Percentiles rank a stretch among this genome's conserved stretches.
phyloP scores from a whole-genome alignment of 2,888 invertebrate genomes.

The Thereva nobilitata region DNA sequence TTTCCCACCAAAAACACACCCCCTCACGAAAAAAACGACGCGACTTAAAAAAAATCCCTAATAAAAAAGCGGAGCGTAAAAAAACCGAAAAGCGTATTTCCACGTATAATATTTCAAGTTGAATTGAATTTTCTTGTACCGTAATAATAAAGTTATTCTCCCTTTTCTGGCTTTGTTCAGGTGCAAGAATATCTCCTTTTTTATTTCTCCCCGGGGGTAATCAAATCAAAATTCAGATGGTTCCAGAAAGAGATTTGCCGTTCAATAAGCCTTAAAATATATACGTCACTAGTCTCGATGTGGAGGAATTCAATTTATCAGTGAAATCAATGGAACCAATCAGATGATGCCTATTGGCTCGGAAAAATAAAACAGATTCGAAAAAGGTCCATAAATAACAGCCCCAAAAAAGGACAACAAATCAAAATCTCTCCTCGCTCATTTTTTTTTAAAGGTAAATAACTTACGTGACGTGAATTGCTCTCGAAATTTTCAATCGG shows the following conservation, averaged over 20 bases:
- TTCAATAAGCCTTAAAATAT: conserved; percentile 12
- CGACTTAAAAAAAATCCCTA: no score
- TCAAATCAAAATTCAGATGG: no score
- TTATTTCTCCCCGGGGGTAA: no score
- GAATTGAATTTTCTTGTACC: no score
- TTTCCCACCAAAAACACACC: no score
- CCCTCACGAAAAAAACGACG: no score
- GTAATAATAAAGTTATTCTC: no score
- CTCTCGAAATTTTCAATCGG: not conserved
- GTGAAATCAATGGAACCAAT: conserved; percentile 32
- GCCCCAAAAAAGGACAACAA: conserved; percentile 18
- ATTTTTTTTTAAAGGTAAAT: conserved; percentile 28
- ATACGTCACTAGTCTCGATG: conserved; percentile 8
- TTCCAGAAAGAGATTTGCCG: conserved; percentile 1
- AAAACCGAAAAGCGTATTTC: no score
- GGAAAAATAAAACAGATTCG: conserved; percentile 18
- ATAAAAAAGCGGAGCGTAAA: no score
- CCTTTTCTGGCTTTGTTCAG: no score
- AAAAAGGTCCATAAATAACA: conserved; percentile 18
- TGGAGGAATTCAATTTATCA: conserved; percentile 29
- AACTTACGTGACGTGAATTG: conserved; percentile 30
- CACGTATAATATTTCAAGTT: no score
- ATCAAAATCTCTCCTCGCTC: conserved; percentile 20
- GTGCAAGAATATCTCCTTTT: no score
- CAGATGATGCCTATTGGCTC: conserved; percentile 25